A percentile compares a stretch with the other conserved stretches of the same genome.
Evolutionary conservation across 2,888 invertebrate genomes (phyloP).

Genomic region (Drosophila setosimentum): DNA sequence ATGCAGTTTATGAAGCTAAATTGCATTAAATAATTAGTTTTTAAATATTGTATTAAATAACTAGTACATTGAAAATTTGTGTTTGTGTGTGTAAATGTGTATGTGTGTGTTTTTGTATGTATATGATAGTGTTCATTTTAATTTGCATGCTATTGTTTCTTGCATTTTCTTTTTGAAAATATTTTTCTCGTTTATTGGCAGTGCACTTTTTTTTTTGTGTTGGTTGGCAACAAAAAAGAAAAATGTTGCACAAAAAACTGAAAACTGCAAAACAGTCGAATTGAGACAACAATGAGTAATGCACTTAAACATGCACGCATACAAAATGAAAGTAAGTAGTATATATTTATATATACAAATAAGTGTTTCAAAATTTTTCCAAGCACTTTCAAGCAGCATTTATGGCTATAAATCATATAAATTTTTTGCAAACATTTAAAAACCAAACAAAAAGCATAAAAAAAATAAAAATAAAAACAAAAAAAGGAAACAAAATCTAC

Average conservation of each 20-base stretch:
- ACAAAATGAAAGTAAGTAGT: not conserved
- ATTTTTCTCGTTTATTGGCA: slow-evolving; percentile 60
- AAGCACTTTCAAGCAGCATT: slow-evolving; percentile 1
- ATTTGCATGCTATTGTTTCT: slow-evolving; percentile 14
- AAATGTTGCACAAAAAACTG: slow-evolving; percentile 33
- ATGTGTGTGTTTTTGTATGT: slow-evolving; percentile 12
- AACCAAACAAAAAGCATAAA: slow-evolving; percentile 9
- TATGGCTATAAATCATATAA: not conserved
- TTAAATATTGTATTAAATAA: slow-evolving; percentile 60
- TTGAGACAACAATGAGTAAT: slow-evolving; percentile 1
- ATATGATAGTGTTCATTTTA: slow-evolving; percentile 21
- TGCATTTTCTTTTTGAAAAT: slow-evolving; percentile 34
- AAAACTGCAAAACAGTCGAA: slow-evolving; percentile 31
- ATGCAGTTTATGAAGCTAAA: slow-evolving; percentile 53
- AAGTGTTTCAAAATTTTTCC: slow-evolving; percentile 1
- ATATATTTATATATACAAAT: not conserved
- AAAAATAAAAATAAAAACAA: not conserved
- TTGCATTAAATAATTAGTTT: slow-evolving; percentile 57
- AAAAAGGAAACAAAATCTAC: not conserved
- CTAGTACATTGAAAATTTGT: slow-evolving; percentile 59
- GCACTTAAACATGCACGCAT: not conserved
- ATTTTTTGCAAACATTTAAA: slow-evolving; percentile 4
- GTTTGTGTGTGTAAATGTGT: slow-evolving; percentile 8
- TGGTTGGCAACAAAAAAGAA: slow-evolving; percentile 15
- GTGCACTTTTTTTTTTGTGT: slow-evolving; percentile 58